Base-by-base conservation (phyloP, 92 coral and sea anemone genomes). In the Paragorgia papillata region DNA sequence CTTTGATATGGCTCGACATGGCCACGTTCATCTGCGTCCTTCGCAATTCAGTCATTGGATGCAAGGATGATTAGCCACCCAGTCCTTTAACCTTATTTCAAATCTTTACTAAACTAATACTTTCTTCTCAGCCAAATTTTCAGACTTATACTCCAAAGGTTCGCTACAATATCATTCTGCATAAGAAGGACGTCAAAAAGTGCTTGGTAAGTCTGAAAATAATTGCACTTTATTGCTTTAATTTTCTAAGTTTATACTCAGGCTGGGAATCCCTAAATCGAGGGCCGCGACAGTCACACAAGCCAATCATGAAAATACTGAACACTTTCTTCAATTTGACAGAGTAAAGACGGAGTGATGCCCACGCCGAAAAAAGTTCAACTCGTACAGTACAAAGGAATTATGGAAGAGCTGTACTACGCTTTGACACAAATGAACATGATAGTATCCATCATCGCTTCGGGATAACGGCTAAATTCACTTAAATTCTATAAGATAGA, bases 141-240 rank as follows among this genome's bases (percentile, higher is more conserved):
- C 19, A 18, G 0, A 0, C 14, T 27, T 33, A 71, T 28, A 26
- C 32, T 22, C 37, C 53, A 9, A 35, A 37, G 0, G 50, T 51
- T 17, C 57, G 31, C 40, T 71, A 71, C 44, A 34, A 71, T 14
- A 39, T 32, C 18, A 13, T 26, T 12, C n/a, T 55, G 63, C 78
- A 71, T 35, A 71, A 53, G 35, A 21, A 9, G 28, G 62, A 53
- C 22, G 78, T 71, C 7, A 71, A 32, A 55, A 30, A 30, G 19
- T 71, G 78, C 25, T 64, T 71, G 48, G 78, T 71, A 55, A 71
- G 78, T 71, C 7, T 24, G 7, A 34, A 32, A 32, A 58, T 3
- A 5, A 55, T 12, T 0, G 9, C 29, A 3, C 24, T n/a, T n/a
- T n/a, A n/a, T n/a, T n/a, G n/a, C n/a, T n/a, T n/a, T n/a, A n/a